These are phyloP conservation scores for Hemicentrotus pulcherrimus DNA, from an alignment of 35 echinoderm and acorn worm species.

Conservation along the genomic window DNA sequence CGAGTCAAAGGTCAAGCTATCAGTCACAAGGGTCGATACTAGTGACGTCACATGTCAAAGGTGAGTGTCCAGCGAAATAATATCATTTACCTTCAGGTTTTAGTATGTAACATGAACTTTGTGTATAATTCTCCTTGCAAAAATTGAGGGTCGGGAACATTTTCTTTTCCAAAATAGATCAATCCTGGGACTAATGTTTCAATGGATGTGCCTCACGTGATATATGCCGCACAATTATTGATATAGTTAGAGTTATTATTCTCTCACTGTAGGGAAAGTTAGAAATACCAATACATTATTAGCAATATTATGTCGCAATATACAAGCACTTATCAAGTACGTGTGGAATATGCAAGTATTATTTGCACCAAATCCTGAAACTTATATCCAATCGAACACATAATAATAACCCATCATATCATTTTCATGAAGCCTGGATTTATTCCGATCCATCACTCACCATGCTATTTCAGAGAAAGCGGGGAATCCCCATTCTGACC, in stretches of 20 bases:
- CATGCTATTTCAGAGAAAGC: neutral
- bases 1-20: slow-evolving; percentile 91
- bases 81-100: neutral
- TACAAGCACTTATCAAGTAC: neutral
- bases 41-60: slow-evolving; percentile 62
- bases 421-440: neutral
- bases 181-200: too few species aligned
- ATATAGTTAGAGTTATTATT: too few species aligned
- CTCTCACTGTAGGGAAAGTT: neutral
- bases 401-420: neutral
- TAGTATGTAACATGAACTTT: too few species aligned
- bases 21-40: slow-evolving; percentile 75
- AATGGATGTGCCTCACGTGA: too few species aligned
- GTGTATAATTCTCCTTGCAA: too few species aligned
- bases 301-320: neutral
- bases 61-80: neutral
- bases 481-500: neutral
- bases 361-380: neutral
- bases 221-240: too few species aligned
- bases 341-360: neutral
- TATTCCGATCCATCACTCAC: neutral
- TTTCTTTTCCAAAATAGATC: too few species aligned
- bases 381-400: neutral
- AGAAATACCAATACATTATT: neutral
- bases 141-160: too few species aligned